These are phyloP conservation scores for Calameuta idolon DNA, from an alignment of 2,888 invertebrate genomes.

Conservation along the genomic window DNA sequence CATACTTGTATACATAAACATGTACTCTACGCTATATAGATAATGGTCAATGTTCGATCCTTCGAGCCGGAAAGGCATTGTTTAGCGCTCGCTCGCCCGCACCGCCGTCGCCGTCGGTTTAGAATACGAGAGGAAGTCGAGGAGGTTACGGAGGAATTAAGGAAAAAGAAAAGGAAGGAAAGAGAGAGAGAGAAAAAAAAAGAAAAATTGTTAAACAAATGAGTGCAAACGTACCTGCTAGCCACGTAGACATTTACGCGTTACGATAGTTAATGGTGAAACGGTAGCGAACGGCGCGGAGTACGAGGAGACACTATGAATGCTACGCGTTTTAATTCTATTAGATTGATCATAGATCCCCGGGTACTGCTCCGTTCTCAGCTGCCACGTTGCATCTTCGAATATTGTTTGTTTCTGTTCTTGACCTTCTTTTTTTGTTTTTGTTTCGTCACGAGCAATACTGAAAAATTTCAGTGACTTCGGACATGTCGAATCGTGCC, in stretches of 20 bases:
- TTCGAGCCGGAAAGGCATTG: background rate
- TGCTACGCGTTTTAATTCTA: background rate
- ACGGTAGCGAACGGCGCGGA: conserved; percentile 3
- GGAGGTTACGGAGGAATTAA: background rate
- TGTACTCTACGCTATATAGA: background rate
- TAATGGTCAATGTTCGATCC: background rate
- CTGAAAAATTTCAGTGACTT: background rate
- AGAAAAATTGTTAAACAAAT: conserved; percentile 20
- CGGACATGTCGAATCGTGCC: background rate
- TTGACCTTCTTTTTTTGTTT: conserved; percentile 1
- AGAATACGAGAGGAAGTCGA: background rate
- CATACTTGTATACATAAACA: background rate
- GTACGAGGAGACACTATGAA: conserved; percentile 1
- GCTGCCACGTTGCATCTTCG: background rate
- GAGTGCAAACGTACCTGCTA: conserved; percentile 62
- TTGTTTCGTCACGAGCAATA: conserved; percentile 16
- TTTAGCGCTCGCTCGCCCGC: background rate
- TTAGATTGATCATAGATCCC: background rate
- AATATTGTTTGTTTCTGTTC: conserved; percentile 19
- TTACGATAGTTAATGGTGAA: conserved; percentile 10
- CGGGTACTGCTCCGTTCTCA: background rate
- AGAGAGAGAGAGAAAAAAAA: background rate
- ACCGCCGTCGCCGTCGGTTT: background rate
- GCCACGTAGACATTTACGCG: conserved; percentile 48
- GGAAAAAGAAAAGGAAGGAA: background rate